Conservation (phyloP, 2,113 vertebrate genomes). For the Pituophis catenifer region DNA sequence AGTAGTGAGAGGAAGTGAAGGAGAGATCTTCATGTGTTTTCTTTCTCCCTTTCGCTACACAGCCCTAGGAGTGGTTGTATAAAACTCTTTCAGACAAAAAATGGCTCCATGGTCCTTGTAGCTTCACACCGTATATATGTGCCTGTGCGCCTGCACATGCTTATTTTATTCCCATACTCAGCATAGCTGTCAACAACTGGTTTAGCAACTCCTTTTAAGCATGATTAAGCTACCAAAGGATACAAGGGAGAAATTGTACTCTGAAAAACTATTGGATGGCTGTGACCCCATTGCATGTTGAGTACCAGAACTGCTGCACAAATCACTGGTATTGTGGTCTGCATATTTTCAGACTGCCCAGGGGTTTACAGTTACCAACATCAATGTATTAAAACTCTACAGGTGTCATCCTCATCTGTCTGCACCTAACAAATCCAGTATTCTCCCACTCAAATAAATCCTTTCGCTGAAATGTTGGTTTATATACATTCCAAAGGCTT, state of each 20-base stretch:
- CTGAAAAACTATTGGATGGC: neutral
- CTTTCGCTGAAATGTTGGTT: slow-evolving; percentile 60
- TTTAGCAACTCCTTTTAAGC: slow-evolving; percentile 31
- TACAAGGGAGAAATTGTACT: slow-evolving; percentile 27
- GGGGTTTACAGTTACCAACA: slow-evolving; percentile 54
- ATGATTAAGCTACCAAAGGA: slow-evolving; percentile 20
- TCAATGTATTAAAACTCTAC: slow-evolving; percentile 52
- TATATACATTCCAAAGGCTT: slow-evolving; percentile 51
- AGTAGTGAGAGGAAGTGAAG: neutral
- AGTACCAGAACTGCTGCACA: slow-evolving; percentile 19
- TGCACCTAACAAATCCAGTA: slow-evolving; percentile 59
- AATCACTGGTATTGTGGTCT: neutral
- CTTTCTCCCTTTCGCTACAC: neutral
- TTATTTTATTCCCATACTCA: slow-evolving; percentile 29
- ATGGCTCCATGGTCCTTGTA: slow-evolving; percentile 21
- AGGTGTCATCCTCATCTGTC: slow-evolving; percentile 59
- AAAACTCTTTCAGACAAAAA: slow-evolving; percentile 27
- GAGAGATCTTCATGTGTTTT: too few species aligned
- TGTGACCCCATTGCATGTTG: slow-evolving; percentile 34
- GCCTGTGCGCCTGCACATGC: neutral
- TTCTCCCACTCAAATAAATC: slow-evolving; percentile 56
- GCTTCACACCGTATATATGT: neutral
- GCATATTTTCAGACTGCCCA: slow-evolving; percentile 24
- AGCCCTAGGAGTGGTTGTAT: neutral
- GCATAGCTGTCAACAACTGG: slow-evolving; percentile 33